These are phyloP conservation scores for Mustela lutreola DNA, from an alignment of 2,113 vertebrate species.

Conservation along the genomic window DNA sequence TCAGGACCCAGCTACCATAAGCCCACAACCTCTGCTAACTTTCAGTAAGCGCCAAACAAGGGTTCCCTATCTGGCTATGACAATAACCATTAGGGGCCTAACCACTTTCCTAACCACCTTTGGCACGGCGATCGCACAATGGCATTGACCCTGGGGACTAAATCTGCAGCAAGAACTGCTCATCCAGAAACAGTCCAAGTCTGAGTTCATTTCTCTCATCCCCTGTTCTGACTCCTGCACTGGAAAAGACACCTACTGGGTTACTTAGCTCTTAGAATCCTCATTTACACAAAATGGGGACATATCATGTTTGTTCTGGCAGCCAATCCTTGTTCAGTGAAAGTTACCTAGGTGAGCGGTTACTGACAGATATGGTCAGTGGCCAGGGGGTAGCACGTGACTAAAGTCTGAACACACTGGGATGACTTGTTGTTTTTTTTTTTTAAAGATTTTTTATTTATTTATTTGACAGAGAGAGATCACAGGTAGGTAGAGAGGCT, in stretches of 20 bases:
- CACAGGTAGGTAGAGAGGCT: too few species aligned
- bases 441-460: too few species aligned
- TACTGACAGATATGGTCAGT: neutral
- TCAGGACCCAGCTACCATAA: neutral
- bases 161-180: neutral
- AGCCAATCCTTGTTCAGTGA: neutral
- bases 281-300: neutral
- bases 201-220: neutral
- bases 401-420: neutral
- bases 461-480: too few species aligned
- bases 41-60: neutral
- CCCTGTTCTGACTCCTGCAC: neutral
- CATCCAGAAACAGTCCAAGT: neutral
- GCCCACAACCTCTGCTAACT: neutral
- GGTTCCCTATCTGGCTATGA: neutral
- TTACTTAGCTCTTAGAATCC: neutral
- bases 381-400: neutral
- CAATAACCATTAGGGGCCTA: too few species aligned
- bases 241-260: neutral
- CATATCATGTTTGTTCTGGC: too few species aligned
- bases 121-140: neutral
- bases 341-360: neutral
- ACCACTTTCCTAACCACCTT: neutral
- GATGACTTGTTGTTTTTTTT: neutral
- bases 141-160: neutral